These are phyloP conservation scores for Osmerus mordax DNA, from an alignment of 2,113 vertebrate genomes.

Conservation along the genomic window DNA sequence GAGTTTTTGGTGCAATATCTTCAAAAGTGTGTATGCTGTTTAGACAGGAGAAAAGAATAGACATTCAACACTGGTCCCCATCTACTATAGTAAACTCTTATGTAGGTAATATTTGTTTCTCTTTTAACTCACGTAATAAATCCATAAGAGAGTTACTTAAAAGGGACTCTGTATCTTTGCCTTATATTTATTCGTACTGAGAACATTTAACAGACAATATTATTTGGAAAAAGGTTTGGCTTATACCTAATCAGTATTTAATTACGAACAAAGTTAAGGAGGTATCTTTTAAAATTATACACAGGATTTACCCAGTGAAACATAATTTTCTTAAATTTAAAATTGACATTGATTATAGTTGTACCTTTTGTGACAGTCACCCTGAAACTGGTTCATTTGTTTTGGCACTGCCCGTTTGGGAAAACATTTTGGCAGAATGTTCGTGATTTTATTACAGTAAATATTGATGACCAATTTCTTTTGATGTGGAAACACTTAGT, in stretches of 20 bases:
- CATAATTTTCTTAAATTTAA: neutral
- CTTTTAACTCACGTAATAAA: neutral
- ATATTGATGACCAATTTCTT: no score
- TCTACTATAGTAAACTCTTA: no score
- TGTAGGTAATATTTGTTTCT: no score
- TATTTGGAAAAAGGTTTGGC: no score
- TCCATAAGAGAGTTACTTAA: neutral
- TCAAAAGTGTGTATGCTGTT: no score
- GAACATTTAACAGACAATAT: neutral
- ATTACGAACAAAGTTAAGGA: neutral
- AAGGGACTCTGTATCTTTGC: neutral
- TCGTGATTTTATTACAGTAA: no score
- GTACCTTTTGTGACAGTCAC: neutral
- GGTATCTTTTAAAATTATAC: neutral
- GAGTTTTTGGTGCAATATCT: no score
- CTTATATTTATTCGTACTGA: neutral
- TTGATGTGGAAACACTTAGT: neutral
- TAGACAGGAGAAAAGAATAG: no score
- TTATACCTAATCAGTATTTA: neutral
- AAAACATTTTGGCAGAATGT: no score
- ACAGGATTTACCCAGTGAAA: neutral
- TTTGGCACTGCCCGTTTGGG: no score
- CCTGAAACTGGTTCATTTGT: neutral
- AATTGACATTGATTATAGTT: neutral
- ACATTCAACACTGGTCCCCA: no score